Base-by-base conservation (phyloP, 2,888 invertebrate genomes). In the Acrobasis consociella region DNA sequence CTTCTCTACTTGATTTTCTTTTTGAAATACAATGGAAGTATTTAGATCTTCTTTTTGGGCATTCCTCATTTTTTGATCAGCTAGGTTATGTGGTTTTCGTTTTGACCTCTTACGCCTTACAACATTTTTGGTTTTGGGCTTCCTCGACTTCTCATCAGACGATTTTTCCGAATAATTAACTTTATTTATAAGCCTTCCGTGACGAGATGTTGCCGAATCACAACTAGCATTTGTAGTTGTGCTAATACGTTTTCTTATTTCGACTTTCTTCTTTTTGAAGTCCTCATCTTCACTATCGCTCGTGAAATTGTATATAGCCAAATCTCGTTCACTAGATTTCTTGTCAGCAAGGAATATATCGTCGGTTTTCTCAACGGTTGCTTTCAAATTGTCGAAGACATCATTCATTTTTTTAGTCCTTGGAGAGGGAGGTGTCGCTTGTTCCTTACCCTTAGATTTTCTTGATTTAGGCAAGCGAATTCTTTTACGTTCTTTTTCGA, bases 271-370 rank as follows among this genome's bases (percentile, higher is more conserved):
- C 39, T 71, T 75, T 62, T 78, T 78, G 63, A 88, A 87, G 68
- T 85, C 81, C 42, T 82, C 80, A 64, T 88, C 87, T 31, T 89
- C 90, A 64, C 87, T 90, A n/a, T 86, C 90, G 60, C 84, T 85
- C 0, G 84, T 78, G 53, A 78, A 88, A 64, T 91, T 88, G 64
- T 83, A 91, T 1, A 84, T 67, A 0, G 72, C 73, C 0, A 73
- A 15, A n/a, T 83, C 77, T 15, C 67, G 68, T 31, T 74, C 68
- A 2, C 9, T 15, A 15, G 62, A 58, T 46, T 72, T 74, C 64
- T 74, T 82, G 50, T 83, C 76, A 0, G 66, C 81, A 1, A 83
- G 10, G 17, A 63, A 77, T 1, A 85, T 71, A 39, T 75, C 71
- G 66, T 82, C 80, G 9, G 73, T 70, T 58, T 71, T 74, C 10